phyloP scores from a whole-genome alignment of 2,888 invertebrate species.

The Pristionchus arcanus region DNA sequence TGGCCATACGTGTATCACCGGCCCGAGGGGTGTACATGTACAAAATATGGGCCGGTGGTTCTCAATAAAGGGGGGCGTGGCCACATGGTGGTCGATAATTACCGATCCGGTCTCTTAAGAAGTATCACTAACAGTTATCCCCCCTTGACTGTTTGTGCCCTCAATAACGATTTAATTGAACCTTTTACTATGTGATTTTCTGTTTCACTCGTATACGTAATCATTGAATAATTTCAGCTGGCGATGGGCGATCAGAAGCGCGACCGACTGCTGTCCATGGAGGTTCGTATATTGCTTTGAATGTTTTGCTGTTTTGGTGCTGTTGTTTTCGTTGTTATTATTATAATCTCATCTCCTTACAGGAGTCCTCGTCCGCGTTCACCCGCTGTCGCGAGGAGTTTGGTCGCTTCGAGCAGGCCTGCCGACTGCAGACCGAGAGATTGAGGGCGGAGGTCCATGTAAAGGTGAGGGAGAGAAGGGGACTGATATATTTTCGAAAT shows the following conservation, averaged over 20 bases:
- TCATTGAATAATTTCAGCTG: not conserved
- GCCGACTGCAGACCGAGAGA: conserved; percentile 67
- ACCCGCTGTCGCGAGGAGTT: conserved; percentile 76
- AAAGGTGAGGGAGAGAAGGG: conserved; percentile 77
- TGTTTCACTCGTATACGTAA: not conserved
- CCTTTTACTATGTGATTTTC: no score
- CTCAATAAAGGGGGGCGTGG: no score
- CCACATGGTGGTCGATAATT: no score
- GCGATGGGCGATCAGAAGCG: conserved; percentile 59
- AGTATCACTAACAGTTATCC: no score
- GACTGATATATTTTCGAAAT: no score
- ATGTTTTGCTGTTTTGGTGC: not conserved
- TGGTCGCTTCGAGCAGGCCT: conserved; percentile 71
- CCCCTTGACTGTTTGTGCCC: no score
- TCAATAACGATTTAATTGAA: no score
- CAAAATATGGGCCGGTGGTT: no score
- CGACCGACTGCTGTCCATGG: conserved; percentile 60
- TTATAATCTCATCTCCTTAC: not conserved
- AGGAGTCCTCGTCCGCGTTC: conserved; percentile 66
- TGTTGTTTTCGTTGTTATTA: not conserved
- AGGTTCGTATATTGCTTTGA: conserved; percentile 54
- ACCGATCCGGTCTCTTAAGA: no score
- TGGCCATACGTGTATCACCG: no score
- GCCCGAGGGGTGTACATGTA: no score
- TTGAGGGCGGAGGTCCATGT: conserved; percentile 77